Conservation (phyloP, 2,797 vertebrate species). For the Oceanodroma leucorhoa region DNA sequence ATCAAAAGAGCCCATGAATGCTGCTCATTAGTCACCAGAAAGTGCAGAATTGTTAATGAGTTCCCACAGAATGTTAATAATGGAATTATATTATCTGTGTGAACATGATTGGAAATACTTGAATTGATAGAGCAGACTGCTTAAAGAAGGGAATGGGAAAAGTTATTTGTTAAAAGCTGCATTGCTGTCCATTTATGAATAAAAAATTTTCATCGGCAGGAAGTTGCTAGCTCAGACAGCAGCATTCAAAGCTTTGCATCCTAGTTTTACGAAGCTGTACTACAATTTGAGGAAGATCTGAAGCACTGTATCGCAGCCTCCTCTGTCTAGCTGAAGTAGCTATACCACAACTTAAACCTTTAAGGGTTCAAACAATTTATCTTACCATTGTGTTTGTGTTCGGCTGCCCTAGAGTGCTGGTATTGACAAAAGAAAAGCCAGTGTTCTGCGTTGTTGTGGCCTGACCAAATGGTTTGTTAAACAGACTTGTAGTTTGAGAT, state of each 20-base stretch:
- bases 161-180: fast-evolving
- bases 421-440: slow-evolving; percentile 88
- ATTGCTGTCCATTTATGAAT: fast-evolving
- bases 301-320: fast-evolving
- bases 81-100: fast-evolving
- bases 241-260: not conserved
- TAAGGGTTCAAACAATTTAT: fast-evolving
- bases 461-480: slow-evolving; percentile 90
- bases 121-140: not conserved
- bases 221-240: not conserved
- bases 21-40: not conserved
- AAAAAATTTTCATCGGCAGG: not conserved
- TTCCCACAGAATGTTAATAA: not conserved
- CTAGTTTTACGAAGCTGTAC: not conserved
- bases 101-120: fast-evolving
- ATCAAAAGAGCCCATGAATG: fast-evolving
- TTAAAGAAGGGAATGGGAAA: not conserved
- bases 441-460: slow-evolving; percentile 86
- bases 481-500: slow-evolving; percentile 80
- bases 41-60: not conserved
- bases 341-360: fast-evolving
- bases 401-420: slow-evolving; percentile 87
- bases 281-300: not conserved
- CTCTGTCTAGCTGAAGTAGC: not conserved
- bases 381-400: slow-evolving; percentile 91